Evolutionary conservation across 53 echinoderm and acorn worm species (phyloP).

Genomic region (Henricia sp.): DNA sequence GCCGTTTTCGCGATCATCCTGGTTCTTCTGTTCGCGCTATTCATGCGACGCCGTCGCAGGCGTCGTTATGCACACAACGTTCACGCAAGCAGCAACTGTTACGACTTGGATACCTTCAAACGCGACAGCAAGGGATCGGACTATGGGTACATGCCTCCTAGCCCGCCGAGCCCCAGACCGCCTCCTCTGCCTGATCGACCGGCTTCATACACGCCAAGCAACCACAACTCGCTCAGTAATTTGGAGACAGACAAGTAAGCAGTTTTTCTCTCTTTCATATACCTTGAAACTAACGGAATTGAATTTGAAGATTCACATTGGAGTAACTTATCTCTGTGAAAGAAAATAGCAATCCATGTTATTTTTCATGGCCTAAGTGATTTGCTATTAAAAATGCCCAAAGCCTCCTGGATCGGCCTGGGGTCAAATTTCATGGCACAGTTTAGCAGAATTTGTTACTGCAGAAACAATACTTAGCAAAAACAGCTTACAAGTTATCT

Average conservation of each 20-base stretch:
- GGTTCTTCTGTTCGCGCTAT: slow-evolving; percentile 58
- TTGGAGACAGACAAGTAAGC: slow-evolving; percentile 69
- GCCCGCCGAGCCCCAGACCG: slow-evolving; percentile 67
- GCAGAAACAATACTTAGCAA: no score
- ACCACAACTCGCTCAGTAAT: slow-evolving; percentile 91
- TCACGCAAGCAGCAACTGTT: slow-evolving; percentile 46
- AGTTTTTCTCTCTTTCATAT: no score
- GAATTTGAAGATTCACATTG: no score
- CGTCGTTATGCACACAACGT: slow-evolving; percentile 50
- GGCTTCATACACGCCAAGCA: slow-evolving; percentile 92
- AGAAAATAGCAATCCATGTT: no score
- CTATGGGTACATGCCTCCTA: slow-evolving; percentile 66
- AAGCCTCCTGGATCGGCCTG: no score
- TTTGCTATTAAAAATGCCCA: no score
- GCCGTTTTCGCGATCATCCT: slow-evolving; percentile 75
- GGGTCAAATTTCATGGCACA: no score
- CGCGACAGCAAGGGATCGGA: slow-evolving; percentile 76
- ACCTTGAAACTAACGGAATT: no score
- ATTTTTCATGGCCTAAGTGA: no score
- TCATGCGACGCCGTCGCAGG: slow-evolving; percentile 69
- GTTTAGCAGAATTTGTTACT: no score
- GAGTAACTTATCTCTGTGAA: no score
- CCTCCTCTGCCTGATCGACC: slow-evolving; percentile 82
- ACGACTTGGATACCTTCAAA: slow-evolving; percentile 78
- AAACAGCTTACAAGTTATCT: no score